Conservation (phyloP, 2,113 vertebrate genomes). For the Thamnaconus septentrionalis region DNA sequence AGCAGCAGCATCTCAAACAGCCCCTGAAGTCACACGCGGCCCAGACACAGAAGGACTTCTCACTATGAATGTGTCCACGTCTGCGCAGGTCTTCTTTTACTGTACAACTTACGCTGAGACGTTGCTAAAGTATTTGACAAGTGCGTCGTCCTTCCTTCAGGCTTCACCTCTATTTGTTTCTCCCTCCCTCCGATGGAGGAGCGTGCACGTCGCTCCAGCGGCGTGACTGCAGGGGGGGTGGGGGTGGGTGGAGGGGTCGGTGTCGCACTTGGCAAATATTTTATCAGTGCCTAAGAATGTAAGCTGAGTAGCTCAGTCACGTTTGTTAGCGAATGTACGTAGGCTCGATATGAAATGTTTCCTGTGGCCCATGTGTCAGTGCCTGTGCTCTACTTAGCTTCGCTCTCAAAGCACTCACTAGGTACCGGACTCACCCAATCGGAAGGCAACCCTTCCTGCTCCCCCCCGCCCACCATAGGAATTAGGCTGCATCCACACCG, state of each 20-base stretch:
- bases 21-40: constrained; percentile 81
- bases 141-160: constrained; percentile 43
- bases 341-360: constrained; percentile 63
- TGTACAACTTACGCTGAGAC: constrained; percentile 72
- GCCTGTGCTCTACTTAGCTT: constrained; percentile 74
- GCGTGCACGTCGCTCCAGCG: constrained; percentile 3
- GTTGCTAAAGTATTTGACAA: constrained; percentile 73
- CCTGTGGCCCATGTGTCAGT: constrained; percentile 68
- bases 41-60: constrained; percentile 86
- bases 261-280: constrained; percentile 38
- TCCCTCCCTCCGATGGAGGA: too few species aligned
- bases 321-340: constrained; percentile 71
- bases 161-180: not conserved
- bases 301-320: constrained; percentile 71
- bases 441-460: constrained; percentile 53
- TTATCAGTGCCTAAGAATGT: constrained; percentile 68
- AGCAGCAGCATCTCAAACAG: constrained; percentile 65
- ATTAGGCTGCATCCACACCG: not conserved
- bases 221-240: constrained; percentile 9
- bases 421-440: constrained; percentile 64
- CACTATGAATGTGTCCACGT: constrained; percentile 78
- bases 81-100: constrained; percentile 71
- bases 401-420: constrained; percentile 66
- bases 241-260: too few species aligned
- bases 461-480: constrained; percentile 27